Base-by-base conservation (phyloP, 2,113 vertebrate species). In the Amazona guildingii region DNA sequence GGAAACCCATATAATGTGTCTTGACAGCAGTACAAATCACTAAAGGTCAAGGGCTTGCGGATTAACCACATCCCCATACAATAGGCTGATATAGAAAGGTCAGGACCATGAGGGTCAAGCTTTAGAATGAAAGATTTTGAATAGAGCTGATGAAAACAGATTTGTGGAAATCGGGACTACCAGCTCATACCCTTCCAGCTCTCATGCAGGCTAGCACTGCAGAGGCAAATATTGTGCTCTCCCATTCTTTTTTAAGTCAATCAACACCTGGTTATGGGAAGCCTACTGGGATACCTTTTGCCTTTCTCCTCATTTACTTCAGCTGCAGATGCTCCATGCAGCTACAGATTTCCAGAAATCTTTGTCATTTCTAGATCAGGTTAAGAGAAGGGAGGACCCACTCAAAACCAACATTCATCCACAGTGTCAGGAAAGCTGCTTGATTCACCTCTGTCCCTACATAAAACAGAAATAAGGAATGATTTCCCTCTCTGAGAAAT, bases 1-100 rank as follows among this genome's bases (percentile, higher is more conserved):
- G 86, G 74, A 94, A 95, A 91, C 92, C 90, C 95, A 85, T 92
- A 29, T 94, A 96, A 97, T 94, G 39, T 81, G 74, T 92, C 92
- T 90, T 92, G 94, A 95, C 87, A 95, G 92, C 89, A 49, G 83
- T 92, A 93, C 83, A 94, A 95, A 95, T 88, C 94, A 93, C 93
- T 89, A 93, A 96, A 96, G 94, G 94, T 96, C 94, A 94, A 96
- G 87, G 70, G 87, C 92, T 95, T 69, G 86, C 73, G 92, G 94
- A 97, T 96, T 96, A 96, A 89, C 92, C 77, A 90, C 68, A 51
- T 94, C 85, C 79, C 83, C 70, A 54, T 23, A 92, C 86, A 96
- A 92, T 4, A 91, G 84, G 49, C 87, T 95, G 91, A 43, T 91
- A 93, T 0, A 91, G 90, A 97, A 97, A 95, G 84, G 72, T 75